These are phyloP conservation scores for Pachymerium ferrugineum DNA, from an alignment of 2,888 invertebrate genomes.

Conservation along the genomic window DNA sequence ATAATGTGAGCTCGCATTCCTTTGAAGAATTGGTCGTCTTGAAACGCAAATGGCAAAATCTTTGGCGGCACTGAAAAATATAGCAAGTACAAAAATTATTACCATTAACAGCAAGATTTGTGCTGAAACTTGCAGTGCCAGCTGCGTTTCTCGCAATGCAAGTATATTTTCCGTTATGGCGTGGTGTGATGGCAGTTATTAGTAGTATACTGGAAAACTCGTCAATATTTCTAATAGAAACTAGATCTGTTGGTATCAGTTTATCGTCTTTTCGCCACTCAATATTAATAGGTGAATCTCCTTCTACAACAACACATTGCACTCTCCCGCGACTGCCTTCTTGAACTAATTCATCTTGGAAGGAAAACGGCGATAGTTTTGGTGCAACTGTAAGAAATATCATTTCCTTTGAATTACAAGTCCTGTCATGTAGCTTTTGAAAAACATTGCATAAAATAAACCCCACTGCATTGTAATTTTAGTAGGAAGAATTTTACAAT, in stretches of 20 bases:
- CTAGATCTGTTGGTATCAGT: background rate
- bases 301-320: constrained; percentile 24
- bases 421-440: background rate
- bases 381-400: background rate
- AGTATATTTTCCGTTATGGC: constrained; percentile 24
- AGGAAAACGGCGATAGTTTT: background rate
- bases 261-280: constrained; percentile 14
- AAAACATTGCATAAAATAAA: background rate
- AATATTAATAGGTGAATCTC: background rate
- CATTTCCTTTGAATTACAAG: background rate
- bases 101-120: background rate
- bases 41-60: constrained; percentile 1
- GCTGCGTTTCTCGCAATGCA: background rate
- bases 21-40: background rate
- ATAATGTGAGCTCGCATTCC: constrained; percentile 11
- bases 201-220: constrained; percentile 31
- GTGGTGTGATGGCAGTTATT: background rate
- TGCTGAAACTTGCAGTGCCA: background rate
- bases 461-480: background rate
- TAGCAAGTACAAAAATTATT: background rate
- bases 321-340: background rate
- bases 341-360: background rate
- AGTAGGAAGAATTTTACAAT: no score
- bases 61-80: constrained; percentile 1
- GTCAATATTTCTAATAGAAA: background rate